A percentile compares a stretch with the other conserved stretches of the same genome.
Evolutionary conservation across 2,888 invertebrate species (phyloP).

Genomic region (Loripinus fragilis): DNA sequence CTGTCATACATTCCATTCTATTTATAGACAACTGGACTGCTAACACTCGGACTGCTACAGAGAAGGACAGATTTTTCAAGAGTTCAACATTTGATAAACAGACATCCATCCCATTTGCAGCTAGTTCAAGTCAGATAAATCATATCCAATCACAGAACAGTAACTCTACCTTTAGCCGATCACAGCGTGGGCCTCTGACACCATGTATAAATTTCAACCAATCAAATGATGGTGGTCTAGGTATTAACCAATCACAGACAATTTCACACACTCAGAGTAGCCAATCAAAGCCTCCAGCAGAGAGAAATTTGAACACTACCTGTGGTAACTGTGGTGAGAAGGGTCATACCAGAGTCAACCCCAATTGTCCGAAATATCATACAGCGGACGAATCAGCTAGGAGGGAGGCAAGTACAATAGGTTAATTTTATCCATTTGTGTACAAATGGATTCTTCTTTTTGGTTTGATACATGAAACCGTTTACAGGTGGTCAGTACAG

Average conservation of each 20-base stretch:
- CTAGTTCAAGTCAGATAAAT: neutral
- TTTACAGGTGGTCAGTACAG: too few relatives aligned
- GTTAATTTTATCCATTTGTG: too few relatives aligned
- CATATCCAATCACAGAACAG: neutral
- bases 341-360: constrained; percentile 55
- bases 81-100: too few relatives aligned
- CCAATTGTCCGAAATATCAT: constrained; percentile 54
- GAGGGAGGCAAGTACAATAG: constrained; percentile 51
- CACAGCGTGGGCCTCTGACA: neutral
- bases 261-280: constrained; percentile 27
- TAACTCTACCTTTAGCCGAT: neutral
- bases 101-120: too few relatives aligned
- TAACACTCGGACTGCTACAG: too few relatives aligned
- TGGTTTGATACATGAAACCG: too few relatives aligned
- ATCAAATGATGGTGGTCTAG: constrained; percentile 2
- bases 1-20: too few relatives aligned
- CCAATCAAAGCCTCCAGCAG: constrained; percentile 29
- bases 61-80: neutral
- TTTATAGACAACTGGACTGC: too few relatives aligned
- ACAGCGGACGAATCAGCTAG: constrained; percentile 57
- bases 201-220: neutral
- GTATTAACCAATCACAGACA: neutral
- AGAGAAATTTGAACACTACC: constrained; percentile 39
- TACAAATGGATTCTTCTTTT: too few relatives aligned
- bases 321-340: constrained; percentile 64